Conservation (phyloP, 2,888 invertebrate species). For the Lithosia quadra region DNA sequence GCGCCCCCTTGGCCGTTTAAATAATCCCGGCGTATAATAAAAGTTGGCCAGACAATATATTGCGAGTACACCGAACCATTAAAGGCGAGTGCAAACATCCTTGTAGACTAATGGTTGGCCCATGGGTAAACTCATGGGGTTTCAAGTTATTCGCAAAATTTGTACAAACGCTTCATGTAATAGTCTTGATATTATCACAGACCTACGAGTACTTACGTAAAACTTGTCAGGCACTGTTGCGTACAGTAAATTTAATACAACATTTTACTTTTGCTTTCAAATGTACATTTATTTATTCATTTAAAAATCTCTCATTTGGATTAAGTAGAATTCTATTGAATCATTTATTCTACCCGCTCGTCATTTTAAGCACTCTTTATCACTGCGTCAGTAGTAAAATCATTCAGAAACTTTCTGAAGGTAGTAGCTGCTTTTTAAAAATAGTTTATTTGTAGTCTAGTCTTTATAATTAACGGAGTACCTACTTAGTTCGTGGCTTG, state of each 20-base stretch:
- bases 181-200: background rate
- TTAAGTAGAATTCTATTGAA: too few relatives aligned
- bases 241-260: background rate
- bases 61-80: conserved; percentile 65
- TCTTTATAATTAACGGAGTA: too few relatives aligned
- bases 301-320: too few relatives aligned
- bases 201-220: background rate
- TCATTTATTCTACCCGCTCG: too few relatives aligned
- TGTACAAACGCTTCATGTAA: background rate
- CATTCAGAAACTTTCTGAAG: background rate
- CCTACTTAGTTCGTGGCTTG: too few relatives aligned
- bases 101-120: conserved; percentile 61
- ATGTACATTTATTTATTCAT: too few relatives aligned
- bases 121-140: conserved; percentile 47
- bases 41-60: conserved; percentile 68
- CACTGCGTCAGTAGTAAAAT: background rate
- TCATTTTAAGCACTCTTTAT: background rate
- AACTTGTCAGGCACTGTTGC: background rate
- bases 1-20: conserved; percentile 68
- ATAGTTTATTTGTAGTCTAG: too few relatives aligned
- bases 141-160: conserved; percentile 22
- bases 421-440: too few relatives aligned
- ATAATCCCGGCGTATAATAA: conserved; percentile 76
- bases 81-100: conserved; percentile 66
- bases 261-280: too few relatives aligned